Evolutionary conservation across 2,797 vertebrate species (phyloP), one percentile per base, ranked within the genome.

Genomic region (Neostethus bicornis): DNA sequence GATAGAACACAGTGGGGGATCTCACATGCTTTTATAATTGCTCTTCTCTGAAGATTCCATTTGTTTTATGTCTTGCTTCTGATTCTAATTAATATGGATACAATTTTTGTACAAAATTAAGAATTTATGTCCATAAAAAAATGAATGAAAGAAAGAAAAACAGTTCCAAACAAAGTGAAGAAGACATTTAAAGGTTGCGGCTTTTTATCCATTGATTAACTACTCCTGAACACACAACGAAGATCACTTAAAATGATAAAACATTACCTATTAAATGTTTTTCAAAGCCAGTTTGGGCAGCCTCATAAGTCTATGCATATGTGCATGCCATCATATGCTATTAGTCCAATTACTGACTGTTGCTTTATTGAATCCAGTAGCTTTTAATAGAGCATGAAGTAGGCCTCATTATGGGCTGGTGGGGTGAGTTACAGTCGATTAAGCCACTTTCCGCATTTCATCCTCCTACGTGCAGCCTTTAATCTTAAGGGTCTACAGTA

Each of bases 301-400:
- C 31, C 44, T 57, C 67, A 28, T 51, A 84, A 72, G 72, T 81
- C 75, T 77, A 86, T 75, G 73, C 75, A 79, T 79, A 66, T 67
- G 66, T 79, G 75, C 72, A 53, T 65, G 66, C 35, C 56, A 70
- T 51, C 38, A 21, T 65, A 72, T 71, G 64, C 73, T 77, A 75
- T 74, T 82, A 77, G 79, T 77, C 81, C 85, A 90, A 85, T 90
- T 89, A 89, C 72, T 73, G 75, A 75, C 67, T 68, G 70, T 75
- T 82, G 86, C 79, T 86, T 82, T 76, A 84, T 70, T 89, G 86
- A 85, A 84, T 88, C 79, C 78, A 70, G 85, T 86, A 86, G 81
- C 73, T 72, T 87, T 88, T 89, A 90, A 92, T 87, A 89, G 89
- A 86, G 77, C 86, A 81, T 89, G 84, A 87, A 89, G 83, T 86